phyloP scores from a whole-genome alignment of 1,140 invertebrate species.

The Listronotus bonariensis region DNA sequence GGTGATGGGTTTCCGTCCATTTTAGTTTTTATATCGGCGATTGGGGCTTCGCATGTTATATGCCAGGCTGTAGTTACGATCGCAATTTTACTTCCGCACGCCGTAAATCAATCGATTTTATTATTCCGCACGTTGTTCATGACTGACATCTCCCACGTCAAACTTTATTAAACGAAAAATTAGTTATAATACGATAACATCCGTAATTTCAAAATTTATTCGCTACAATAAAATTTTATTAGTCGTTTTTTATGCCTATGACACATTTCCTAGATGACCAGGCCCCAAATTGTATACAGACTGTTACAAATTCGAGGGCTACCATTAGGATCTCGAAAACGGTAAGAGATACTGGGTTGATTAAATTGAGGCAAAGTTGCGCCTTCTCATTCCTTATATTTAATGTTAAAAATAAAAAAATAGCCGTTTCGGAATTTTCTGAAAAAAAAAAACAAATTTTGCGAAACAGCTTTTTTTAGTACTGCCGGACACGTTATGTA shows the following conservation, averaged over 20 bases:
- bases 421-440: too few species aligned
- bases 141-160: slow-evolving; percentile 12
- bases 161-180: slow-evolving; percentile 30
- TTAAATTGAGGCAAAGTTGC: too few species aligned
- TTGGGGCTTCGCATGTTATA: slow-evolving; percentile 38
- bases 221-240: slow-evolving; percentile 2
- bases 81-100: slow-evolving; percentile 36
- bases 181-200: slow-evolving; percentile 5
- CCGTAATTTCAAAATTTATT: neutral
- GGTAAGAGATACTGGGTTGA: too few species aligned
- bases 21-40: slow-evolving; percentile 46
- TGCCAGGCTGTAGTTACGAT: slow-evolving; percentile 31
- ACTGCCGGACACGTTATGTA: too few species aligned
- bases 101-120: slow-evolving; percentile 39
- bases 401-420: too few species aligned
- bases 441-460: too few species aligned
- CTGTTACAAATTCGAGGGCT: too few species aligned
- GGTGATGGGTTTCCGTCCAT: slow-evolving; percentile 45
- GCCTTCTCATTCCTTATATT: too few species aligned
- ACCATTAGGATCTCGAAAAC: too few species aligned
- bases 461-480: too few species aligned
- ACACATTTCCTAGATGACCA: neutral
- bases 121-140: slow-evolving; percentile 26
- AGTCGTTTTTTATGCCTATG: neutral
- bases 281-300: too few species aligned